Conservation (phyloP, 2,113 vertebrate genomes). For the Patagioenas fasciata region DNA sequence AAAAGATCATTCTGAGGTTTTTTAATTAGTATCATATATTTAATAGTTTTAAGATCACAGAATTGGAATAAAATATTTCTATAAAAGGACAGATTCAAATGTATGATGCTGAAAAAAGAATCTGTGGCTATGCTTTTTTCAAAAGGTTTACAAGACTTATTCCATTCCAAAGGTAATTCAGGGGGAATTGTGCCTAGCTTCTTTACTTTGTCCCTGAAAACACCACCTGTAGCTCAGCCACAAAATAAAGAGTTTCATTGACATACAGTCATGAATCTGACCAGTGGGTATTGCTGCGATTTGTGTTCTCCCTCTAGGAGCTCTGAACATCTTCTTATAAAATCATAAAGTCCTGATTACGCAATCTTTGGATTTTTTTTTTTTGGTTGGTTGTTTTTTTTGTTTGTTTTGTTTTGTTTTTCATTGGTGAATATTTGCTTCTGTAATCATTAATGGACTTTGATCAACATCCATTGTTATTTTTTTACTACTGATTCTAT, state of each 20-base stretch:
- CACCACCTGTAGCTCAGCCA: neutral
- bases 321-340: neutral
- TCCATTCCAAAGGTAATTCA: neutral
- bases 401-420: too few relatives aligned
- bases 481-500: neutral
- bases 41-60: neutral
- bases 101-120: neutral
- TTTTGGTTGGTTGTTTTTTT: too few relatives aligned
- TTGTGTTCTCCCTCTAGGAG: neutral
- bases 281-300: neutral
- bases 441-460: neutral
- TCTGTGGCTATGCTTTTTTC: neutral
- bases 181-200: rapidly evolving
- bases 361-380: neutral
- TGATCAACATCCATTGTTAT: neutral
- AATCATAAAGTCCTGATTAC: neutral
- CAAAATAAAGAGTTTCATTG: neutral
- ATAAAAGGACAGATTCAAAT: neutral
- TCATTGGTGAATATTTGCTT: neutral
- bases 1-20: neutral
- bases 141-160: neutral
- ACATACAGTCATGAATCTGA: neutral
- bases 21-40: neutral
- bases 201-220: neutral
- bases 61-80: neutral